Conservation (phyloP, 2,797 vertebrate genomes). For the Graptemys geographica region DNA sequence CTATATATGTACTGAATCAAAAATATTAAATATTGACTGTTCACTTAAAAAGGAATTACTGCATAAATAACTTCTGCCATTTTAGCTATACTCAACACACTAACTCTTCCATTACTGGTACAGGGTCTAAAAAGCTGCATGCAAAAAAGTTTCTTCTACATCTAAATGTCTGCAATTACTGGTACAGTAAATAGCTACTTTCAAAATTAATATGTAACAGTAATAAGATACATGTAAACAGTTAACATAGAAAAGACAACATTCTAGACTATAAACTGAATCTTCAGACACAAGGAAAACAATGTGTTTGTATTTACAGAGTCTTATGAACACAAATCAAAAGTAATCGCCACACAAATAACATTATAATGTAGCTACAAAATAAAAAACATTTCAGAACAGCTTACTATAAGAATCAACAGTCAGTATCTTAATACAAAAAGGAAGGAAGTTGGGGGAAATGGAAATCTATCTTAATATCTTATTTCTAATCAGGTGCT, state of each 20-base stretch:
- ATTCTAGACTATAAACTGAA: slow-evolving; percentile 62
- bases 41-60: slow-evolving; percentile 30
- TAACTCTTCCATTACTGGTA: slow-evolving; percentile 31
- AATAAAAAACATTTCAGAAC: slow-evolving; percentile 45
- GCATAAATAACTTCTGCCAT: neutral
- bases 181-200: slow-evolving; percentile 60
- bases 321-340: slow-evolving; percentile 57
- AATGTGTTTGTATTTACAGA: slow-evolving; percentile 72
- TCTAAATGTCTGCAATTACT: slow-evolving; percentile 60
- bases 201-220: slow-evolving; percentile 57
- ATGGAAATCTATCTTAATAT: slow-evolving; percentile 35
- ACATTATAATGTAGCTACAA: slow-evolving; percentile 48
- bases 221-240: slow-evolving; percentile 51
- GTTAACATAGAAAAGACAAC: slow-evolving; percentile 54
- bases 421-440: slow-evolving; percentile 33
- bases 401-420: slow-evolving; percentile 11
- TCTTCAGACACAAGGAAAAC: slow-evolving; percentile 56
- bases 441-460: slow-evolving; percentile 26
- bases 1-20: slow-evolving; percentile 58
- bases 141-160: slow-evolving; percentile 49
- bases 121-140: slow-evolving; percentile 28
- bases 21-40: slow-evolving; percentile 31
- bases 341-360: slow-evolving; percentile 22
- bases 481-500: slow-evolving; percentile 37
- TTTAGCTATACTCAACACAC: slow-evolving; percentile 28